phyloP scores from a whole-genome alignment of 2,888 invertebrate species.

The Syrphus vitripennis region DNA sequence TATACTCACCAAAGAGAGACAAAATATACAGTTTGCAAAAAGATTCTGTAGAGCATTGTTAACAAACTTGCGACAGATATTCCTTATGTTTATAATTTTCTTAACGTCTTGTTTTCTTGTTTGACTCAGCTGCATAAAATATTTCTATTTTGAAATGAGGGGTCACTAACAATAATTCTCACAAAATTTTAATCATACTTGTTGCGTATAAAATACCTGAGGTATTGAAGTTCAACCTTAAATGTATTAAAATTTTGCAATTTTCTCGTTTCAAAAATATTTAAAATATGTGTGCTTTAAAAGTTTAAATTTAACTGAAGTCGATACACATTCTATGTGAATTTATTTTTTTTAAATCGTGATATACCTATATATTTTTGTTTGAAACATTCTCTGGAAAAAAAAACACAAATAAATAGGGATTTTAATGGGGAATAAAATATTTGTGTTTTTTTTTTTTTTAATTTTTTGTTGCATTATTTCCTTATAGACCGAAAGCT shows the following conservation, averaged over 20 bases:
- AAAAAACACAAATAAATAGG: not conserved
- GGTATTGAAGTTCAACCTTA: constrained; percentile 31
- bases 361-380: constrained; percentile 25
- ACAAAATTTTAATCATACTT: constrained; percentile 19
- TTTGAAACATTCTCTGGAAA: constrained; percentile 47
- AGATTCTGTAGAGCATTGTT: no score
- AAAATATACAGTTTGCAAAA: no score
- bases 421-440: not conserved
- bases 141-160: not conserved
- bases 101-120: not conserved
- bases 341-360: constrained; percentile 32
- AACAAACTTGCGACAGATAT: no score
- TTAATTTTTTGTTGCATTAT: not conserved
- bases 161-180: not conserved
- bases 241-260: constrained; percentile 19
- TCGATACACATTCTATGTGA: not conserved
- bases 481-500: not conserved
- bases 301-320: constrained; percentile 29
- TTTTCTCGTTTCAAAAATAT: constrained; percentile 46
- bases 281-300: constrained; percentile 17
- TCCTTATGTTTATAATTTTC: no score
- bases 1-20: no score
- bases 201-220: constrained; percentile 19
- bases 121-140: not conserved
- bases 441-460: not conserved